Conservation (phyloP, 2,113 vertebrate species). For the Ellobius talpinus region DNA sequence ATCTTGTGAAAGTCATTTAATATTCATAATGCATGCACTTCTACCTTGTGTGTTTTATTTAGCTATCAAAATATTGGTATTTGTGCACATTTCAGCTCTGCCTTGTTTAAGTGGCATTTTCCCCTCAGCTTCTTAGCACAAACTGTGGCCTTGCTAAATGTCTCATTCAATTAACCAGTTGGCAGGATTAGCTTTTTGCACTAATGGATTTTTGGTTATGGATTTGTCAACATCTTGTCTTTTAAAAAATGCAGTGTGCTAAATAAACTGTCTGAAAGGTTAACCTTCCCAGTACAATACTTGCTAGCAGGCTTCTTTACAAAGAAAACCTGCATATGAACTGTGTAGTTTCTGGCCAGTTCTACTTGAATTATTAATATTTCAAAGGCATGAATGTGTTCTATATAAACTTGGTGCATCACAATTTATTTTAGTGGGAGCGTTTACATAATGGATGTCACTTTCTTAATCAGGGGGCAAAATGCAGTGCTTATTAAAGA, state of each 20-base stretch:
- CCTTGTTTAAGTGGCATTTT: constrained; percentile 47
- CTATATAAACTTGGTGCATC: background rate
- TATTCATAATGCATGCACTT: background rate
- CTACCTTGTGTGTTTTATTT: background rate
- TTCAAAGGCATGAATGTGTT: constrained; percentile 23
- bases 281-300: background rate
- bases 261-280: constrained; percentile 4
- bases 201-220: constrained; percentile 48
- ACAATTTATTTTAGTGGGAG: constrained; percentile 24
- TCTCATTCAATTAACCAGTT: constrained; percentile 43
- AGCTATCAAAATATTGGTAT: background rate
- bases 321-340: background rate
- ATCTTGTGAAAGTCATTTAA: constrained; percentile 7
- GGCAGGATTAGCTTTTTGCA: constrained; percentile 2
- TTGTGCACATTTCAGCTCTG: background rate
- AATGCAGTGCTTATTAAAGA: constrained; percentile 36
- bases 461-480: constrained; percentile 31
- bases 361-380: constrained; percentile 51
- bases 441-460: constrained; percentile 37
- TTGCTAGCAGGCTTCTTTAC: background rate
- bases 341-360: background rate
- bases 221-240: constrained; percentile 43
- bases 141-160: constrained; percentile 36
- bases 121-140: constrained; percentile 9
- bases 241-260: background rate